phyloP scores from a whole-genome alignment of 2,113 vertebrate species.

The Ploceus nigricollis region DNA sequence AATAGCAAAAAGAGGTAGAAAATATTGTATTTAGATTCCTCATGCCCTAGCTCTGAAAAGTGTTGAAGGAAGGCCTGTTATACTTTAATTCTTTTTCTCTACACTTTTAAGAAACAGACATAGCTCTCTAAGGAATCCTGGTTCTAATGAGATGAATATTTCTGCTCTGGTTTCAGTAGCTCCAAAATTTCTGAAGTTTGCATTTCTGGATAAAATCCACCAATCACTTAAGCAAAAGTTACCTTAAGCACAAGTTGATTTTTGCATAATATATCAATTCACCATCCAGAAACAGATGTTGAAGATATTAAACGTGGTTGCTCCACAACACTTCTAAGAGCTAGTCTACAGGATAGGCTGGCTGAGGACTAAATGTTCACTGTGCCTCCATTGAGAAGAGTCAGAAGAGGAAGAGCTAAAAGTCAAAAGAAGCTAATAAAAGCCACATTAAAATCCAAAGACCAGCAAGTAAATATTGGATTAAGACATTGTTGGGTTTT shows the following conservation, averaged over 20 bases:
- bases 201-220: background rate
- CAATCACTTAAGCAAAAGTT: background rate
- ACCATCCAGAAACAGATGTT: background rate
- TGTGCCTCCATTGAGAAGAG: background rate
- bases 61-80: background rate
- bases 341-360: background rate
- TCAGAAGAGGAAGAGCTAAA: background rate
- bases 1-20: background rate
- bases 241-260: background rate
- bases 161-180: background rate
- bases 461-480: background rate
- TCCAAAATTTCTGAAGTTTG: background rate
- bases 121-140: background rate
- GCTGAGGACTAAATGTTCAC: background rate
- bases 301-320: background rate
- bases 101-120: background rate
- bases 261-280: background rate
- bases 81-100: background rate
- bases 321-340: background rate
- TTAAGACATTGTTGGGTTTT: accelerated
- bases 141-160: background rate
- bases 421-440: background rate
- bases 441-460: background rate
- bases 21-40: background rate
- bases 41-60: background rate